Evolutionary conservation across 2,888 invertebrate genomes (phyloP).

Genomic region (Cryptosula pallasiana): DNA sequence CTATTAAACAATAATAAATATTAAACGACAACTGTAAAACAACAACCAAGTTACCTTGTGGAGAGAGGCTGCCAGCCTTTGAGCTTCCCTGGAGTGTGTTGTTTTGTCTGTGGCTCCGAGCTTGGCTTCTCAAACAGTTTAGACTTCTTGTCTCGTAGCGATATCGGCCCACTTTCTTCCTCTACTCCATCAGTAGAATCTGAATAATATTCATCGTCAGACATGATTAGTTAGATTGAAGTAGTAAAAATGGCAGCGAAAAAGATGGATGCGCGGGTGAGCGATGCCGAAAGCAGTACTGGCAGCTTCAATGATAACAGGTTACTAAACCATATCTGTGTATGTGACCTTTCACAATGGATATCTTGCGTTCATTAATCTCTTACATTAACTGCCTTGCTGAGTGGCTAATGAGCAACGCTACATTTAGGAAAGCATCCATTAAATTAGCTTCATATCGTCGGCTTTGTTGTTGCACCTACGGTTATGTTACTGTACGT

Average conservation of each 20-base stretch:
- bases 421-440: neutral
- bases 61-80: slow-evolving; percentile 2
- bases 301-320: neutral
- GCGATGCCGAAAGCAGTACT: neutral
- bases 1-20: no score
- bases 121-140: neutral
- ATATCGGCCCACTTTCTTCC: neutral
- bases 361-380: neutral
- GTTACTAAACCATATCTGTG: neutral
- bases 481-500: no score
- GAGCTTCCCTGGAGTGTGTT: neutral
- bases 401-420: neutral
- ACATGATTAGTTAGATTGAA: neutral
- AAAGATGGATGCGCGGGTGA: no score
- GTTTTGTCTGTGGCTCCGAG: neutral
- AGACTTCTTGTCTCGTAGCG: neutral
- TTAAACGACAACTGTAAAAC: no score
- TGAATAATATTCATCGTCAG: slow-evolving; percentile 21
- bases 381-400: neutral
- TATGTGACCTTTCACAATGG: neutral
- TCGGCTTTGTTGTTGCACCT: no score
- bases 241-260: no score
- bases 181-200: neutral
- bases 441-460: neutral
- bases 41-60: neutral